Base-by-base conservation (phyloP, 2,113 vertebrate genomes). In the Leptobrachium leishanense region DNA sequence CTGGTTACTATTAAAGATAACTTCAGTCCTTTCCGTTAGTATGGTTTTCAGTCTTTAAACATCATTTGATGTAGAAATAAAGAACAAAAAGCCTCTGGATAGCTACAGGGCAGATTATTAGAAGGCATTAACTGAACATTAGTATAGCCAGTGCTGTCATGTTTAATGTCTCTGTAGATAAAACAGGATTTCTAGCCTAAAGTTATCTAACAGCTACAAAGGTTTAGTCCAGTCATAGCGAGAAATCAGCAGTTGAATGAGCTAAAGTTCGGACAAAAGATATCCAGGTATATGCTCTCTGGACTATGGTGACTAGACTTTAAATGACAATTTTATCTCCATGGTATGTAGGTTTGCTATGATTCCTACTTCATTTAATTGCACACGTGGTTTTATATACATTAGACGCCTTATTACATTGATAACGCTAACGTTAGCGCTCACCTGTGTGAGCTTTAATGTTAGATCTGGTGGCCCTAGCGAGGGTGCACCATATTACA, bases 81-180 rank as follows among this genome's bases (percentile, higher is more conserved):
- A 75, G 10, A 39, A 53, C 62, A 71, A 71, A 71, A 71, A 41
- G 62, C 59, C 62, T 64, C 57, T 46, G 20, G 59, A 64, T 74
- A 50, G n/a, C 59, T 40, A 50, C 43, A 64, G 59, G 43, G 62
- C 57, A 63, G 55, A 43, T 74, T 74, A 74, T 74, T 43, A 62
- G 68, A 74, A 74, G 62, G 72, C 72, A 63, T 63, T 71, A 54
- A 71, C 69, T 71, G 69, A 71, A 71, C 69, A 71, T 71, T 63
- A 63, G 13, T 63, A 20, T 74, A 42, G 57, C 15, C 72, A 63
- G 15, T 63, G 41, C 72, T 74, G 57, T 63, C 72, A 43, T 74
- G 15, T 63, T 74, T 74, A 46, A 74, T 71, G 46, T 53, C 69
- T 71, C 46, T 71, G 10, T 71, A 54, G 69, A 71, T 71, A 54